Conservation (phyloP, 1,140 invertebrate species). For the Ruditapes philippinarum region DNA sequence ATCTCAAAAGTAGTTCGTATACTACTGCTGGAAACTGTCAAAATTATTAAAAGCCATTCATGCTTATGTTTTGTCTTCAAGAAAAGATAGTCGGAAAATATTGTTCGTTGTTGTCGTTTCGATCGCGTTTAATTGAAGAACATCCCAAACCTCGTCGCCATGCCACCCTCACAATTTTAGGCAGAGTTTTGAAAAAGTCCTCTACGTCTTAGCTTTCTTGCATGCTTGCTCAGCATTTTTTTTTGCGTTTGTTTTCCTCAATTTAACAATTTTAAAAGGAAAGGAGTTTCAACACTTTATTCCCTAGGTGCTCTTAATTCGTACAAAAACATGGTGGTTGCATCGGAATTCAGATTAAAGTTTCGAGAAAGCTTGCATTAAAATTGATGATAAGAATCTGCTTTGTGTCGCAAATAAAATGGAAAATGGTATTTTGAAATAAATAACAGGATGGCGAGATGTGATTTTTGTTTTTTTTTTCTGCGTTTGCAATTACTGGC, state of each 20-base stretch:
- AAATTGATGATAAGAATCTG: neutral
- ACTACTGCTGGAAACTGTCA: constrained; percentile 25
- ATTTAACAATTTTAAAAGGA: neutral
- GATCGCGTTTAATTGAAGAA: too few relatives aligned
- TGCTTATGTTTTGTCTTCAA: neutral
- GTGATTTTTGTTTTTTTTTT: neutral
- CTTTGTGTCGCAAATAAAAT: neutral
- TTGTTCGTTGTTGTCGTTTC: too few relatives aligned
- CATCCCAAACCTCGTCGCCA: too few relatives aligned
- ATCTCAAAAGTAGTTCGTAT: neutral
- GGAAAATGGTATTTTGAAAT: neutral
- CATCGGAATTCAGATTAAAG: neutral
- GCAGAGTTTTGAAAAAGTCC: too few relatives aligned
- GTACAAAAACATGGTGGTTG: neutral
- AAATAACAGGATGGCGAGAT: neutral
- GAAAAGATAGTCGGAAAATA: too few relatives aligned
- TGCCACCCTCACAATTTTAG: too few relatives aligned
- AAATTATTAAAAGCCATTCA: neutral
- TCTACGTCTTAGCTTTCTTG: too few relatives aligned
- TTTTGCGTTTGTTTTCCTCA: neutral
- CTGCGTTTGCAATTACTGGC: too few relatives aligned
- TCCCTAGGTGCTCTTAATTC: neutral
- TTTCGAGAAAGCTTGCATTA: constrained; percentile 7
- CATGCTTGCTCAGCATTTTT: neutral
- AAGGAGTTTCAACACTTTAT: neutral